phyloP scores from a whole-genome alignment of 2,113 vertebrate genomes.

The Herpetotheres cachinnans region DNA sequence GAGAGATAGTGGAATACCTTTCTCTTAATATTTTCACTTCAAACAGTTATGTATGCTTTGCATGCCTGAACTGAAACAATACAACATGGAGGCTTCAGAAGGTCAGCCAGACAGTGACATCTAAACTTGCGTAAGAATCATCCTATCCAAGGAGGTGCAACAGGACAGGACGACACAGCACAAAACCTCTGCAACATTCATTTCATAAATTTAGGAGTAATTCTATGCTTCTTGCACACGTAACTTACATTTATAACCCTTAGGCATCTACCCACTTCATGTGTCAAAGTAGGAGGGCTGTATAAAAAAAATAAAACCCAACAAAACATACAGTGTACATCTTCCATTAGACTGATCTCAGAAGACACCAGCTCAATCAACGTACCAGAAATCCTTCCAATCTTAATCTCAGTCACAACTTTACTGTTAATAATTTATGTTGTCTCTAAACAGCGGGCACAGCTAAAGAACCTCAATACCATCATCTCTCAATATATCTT shows the following conservation, averaged over 20 bases:
- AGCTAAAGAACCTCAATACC: neutral
- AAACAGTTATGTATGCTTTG: neutral
- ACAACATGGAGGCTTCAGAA: neutral
- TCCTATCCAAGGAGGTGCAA: rapidly evolving
- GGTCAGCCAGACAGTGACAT: neutral
- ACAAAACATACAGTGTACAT: neutral
- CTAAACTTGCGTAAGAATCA: neutral
- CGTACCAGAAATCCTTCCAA: neutral
- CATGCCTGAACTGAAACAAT: neutral
- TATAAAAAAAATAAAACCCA: neutral
- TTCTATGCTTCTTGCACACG: neutral
- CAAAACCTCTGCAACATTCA: neutral
- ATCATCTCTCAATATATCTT: neutral
- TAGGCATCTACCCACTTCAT: neutral
- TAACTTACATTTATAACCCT: neutral
- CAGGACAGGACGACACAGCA: rapidly evolving
- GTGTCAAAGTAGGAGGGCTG: neutral
- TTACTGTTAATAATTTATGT: neutral
- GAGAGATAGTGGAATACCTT: neutral
- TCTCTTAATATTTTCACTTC: neutral
- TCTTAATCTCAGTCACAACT: neutral
- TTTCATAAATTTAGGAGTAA: neutral
- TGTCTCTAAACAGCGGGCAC: neutral
- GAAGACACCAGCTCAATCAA: neutral
- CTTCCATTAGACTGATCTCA: neutral